Evolutionary conservation across 2,888 invertebrate genomes (phyloP).

Genomic region (Hydraecia micacea): DNA sequence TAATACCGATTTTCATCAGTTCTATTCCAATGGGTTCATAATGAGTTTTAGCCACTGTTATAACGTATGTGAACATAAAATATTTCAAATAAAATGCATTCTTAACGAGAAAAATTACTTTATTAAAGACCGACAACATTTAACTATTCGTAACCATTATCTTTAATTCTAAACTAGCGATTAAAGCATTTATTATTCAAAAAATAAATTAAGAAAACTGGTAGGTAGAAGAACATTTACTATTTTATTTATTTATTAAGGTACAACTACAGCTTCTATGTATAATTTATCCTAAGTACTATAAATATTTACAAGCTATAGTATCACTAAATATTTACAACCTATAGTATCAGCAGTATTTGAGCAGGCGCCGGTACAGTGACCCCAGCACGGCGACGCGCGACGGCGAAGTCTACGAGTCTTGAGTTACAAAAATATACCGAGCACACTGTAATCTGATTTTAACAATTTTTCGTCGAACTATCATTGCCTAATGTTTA

Average conservation of each 20-base stretch:
- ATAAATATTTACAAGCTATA: slow-evolving; percentile 5
- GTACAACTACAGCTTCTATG: too few relatives aligned
- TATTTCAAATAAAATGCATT: slow-evolving; percentile 34
- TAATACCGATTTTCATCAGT: neutral
- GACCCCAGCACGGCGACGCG: neutral
- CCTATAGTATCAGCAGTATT: neutral
- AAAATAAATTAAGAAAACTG: neutral
- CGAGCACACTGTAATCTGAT: neutral
- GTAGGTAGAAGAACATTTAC: slow-evolving; percentile 16
- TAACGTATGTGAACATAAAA: neutral
- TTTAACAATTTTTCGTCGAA: neutral
- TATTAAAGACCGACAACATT: slow-evolving; percentile 33
- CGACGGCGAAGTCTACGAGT: neutral
- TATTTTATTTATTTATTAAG: neutral
- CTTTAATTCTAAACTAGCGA: neutral
- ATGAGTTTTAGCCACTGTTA: neutral
- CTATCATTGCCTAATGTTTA: neutral
- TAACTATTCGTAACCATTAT: slow-evolving; percentile 1
- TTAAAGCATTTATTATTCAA: slow-evolving; percentile 11
- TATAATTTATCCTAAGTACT: neutral
- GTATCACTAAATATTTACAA: neutral
- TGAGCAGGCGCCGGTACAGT: neutral
- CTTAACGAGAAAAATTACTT: slow-evolving; percentile 26
- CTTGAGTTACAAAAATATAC: neutral
- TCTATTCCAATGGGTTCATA: neutral